Percentiles rank a stretch among this genome's conserved stretches.
Conservation (phyloP, 2,888 invertebrate genomes). For the Scaptomyza flava region DNA sequence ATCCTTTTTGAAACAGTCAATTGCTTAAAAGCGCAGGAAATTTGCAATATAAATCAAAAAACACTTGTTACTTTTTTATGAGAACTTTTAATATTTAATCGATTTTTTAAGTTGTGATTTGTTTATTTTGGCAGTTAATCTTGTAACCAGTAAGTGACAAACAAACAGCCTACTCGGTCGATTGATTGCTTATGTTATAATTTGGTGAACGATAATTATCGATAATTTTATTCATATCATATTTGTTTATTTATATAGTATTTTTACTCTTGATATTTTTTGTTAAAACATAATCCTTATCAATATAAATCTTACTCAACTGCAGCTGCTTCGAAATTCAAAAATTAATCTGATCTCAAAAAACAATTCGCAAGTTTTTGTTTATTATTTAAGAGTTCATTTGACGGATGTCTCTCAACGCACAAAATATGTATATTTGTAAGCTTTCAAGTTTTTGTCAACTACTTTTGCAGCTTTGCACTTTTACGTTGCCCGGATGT, state of each 20-base stretch:
- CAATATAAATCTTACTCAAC: background rate
- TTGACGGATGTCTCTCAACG: background rate
- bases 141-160: background rate
- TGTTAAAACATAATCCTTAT: no score
- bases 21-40: background rate
- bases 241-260: no score
- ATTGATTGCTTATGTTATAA: no score
- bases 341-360: background rate
- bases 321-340: background rate
- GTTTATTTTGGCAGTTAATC: background rate
- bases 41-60: background rate
- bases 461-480: conserved; percentile 9
- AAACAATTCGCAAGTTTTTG: no score
- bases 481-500: background rate
- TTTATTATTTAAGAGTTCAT: background rate
- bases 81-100: background rate
- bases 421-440: background rate
- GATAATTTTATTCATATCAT: no score
- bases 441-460: conserved; percentile 18
- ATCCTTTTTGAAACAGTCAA: background rate
- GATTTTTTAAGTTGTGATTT: background rate
- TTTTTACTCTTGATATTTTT: no score
- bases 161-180: no score
- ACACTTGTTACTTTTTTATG: background rate
- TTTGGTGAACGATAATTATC: no score